Conservation (phyloP, 1,140 invertebrate species). For the Eulimnadia texana region DNA sequence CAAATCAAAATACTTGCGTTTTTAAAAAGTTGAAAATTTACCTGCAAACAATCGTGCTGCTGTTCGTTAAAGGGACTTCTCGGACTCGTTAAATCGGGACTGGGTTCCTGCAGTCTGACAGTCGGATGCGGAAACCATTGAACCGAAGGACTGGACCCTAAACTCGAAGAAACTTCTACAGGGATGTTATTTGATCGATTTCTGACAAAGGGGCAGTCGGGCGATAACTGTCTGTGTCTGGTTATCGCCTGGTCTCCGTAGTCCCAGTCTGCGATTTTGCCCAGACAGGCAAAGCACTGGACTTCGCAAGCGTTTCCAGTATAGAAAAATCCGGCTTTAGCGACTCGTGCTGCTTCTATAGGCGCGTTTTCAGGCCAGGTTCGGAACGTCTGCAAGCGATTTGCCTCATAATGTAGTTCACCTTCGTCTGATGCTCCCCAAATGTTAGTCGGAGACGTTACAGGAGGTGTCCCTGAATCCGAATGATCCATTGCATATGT, state of each 20-base stretch:
- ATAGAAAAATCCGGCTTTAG: conserved; percentile 68
- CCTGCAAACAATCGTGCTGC: not conserved
- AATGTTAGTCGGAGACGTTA: not conserved
- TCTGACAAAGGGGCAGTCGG: conserved; percentile 53
- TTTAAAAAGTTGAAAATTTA: no score
- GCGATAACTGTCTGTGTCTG: conserved; percentile 40
- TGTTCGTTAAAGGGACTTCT: not conserved
- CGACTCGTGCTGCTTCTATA: conserved; percentile 46
- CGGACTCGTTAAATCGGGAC: not conserved
- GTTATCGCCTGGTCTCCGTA: conserved; percentile 44
- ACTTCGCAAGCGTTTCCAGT: conserved; percentile 48
- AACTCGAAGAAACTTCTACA: not conserved
- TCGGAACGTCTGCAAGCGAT: conserved; percentile 47
- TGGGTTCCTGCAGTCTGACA: not conserved
- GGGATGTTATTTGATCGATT: conserved; percentile 23
- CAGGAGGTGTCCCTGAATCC: not conserved
- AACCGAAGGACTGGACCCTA: not conserved
- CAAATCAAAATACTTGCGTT: no score
- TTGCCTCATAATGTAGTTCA: conserved; percentile 35
- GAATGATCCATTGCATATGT: not conserved
- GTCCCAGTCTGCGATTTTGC: conserved; percentile 55
- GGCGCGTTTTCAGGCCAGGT: conserved; percentile 52
- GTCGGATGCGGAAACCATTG: not conserved
- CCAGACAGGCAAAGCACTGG: conserved; percentile 56
- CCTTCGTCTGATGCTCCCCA: not conserved